Evolutionary conservation across 2,888 invertebrate genomes (phyloP), one percentile per base, ranked within the genome.

Genomic region (Cosmia trapezina): DNA sequence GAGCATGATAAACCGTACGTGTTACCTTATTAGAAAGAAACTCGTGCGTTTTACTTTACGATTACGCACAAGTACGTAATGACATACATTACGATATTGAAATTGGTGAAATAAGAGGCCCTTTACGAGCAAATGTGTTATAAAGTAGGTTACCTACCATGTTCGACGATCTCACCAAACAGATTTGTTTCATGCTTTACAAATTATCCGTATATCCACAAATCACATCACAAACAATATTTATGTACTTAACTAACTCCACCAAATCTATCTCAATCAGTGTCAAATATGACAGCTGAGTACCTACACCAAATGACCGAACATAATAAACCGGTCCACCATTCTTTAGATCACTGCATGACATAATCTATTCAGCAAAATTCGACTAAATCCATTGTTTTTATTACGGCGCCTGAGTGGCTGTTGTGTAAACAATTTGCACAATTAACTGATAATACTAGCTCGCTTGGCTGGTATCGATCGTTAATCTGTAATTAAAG

Each of bases 331-430:
- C 70, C 43, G 9, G 70, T 37, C 28, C 2, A 22, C 19, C n/a
- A 28, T 22, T 75, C 41, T 41, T 57, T 56, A 28, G 33, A 67
- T 59, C 67, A 73, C 22, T 45, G 2, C 28, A 68, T 81, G 80
- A 81, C 75, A 79, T 83, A 83, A 81, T 83, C 68, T 43, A 63
- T 71, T 76, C 66, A 69, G 33, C 43, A 57, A 61, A 60, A 75
- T 57, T 79, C 17, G 53, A 79, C 37, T 63, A 60, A 63, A 71
- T 64, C 75, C 33, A 83, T 83, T 83, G 76, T 83, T 83, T 72
- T 78, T 70, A 49, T 54, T 71, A 54, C 43, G 19, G 71, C 49
- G 37, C n/a, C n/a, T 11, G 49, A 60, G 22, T 63, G 33, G 49
- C 49, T 80, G 68, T 69, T 83, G 68, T 75, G 80, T 83, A 80